Evolutionary conservation across 35 echinoderm and acorn worm genomes (phyloP).

Genomic region (Lytechinus pictus): DNA sequence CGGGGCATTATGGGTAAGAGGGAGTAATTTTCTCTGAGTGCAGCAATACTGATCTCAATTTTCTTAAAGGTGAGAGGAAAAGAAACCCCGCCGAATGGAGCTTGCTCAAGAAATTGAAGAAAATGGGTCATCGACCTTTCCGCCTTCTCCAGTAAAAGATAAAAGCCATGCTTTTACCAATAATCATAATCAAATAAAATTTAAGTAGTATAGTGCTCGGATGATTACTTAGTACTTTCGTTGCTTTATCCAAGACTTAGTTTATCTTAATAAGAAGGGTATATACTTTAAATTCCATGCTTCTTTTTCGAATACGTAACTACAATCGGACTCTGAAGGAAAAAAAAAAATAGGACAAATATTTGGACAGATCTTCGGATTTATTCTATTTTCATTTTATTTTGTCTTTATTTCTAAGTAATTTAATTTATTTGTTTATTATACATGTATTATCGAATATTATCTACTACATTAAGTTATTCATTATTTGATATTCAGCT

Average conservation of each 20-base stretch:
- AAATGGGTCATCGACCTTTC: not conserved
- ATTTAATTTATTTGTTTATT: no score
- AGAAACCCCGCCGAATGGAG: not conserved
- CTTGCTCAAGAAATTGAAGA: not conserved
- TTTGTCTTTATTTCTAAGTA: no score
- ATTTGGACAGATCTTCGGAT: no score
- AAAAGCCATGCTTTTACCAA: not conserved
- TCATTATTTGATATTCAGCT: no score
- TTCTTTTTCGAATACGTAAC: not conserved
- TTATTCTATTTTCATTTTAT: no score
- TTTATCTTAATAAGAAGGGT: not conserved
- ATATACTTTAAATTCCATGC: not conserved
- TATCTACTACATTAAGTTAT: no score
- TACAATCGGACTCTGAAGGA: no score
- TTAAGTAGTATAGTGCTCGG: not conserved
- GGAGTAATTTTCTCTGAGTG: not conserved
- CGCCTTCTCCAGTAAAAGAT: no score
- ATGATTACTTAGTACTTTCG: no score
- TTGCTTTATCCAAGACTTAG: no score
- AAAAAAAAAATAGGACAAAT: no score
- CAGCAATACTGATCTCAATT: not conserved
- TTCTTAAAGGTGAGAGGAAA: not conserved
- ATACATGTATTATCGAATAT: no score
- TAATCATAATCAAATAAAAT: not conserved
- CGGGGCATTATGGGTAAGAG: not conserved